Percentiles rank a stretch among this genome's conserved stretches.
These are phyloP conservation scores for Automeris io DNA, from an alignment of 2,888 invertebrate genomes.

Conservation along the genomic window DNA sequence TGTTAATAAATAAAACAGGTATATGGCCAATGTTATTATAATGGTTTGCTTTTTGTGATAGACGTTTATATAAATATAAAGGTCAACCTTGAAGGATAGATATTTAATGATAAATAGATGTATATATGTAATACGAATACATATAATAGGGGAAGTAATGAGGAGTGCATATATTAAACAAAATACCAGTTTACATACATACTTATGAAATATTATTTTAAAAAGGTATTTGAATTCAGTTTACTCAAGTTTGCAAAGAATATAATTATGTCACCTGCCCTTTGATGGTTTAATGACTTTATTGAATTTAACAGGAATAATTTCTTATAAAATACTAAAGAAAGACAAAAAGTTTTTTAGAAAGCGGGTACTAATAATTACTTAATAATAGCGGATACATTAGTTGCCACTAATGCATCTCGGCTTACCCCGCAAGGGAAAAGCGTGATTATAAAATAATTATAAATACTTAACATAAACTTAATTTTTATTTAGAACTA, in stretches of 20 bases:
- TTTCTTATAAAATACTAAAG: no score
- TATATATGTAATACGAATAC: slow-evolving; percentile 15
- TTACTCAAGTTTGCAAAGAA: slow-evolving; percentile 37
- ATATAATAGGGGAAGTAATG: slow-evolving; percentile 26
- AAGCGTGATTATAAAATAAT: no score
- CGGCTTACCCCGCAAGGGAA: no score
- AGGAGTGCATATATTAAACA: slow-evolving; percentile 48
- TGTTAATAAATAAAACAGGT: not conserved
- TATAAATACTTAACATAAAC: slow-evolving; percentile 2
- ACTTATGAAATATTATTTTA: not conserved
- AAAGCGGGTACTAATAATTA: no score
- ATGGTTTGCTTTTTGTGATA: slow-evolving; percentile 10
- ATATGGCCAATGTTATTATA: not conserved
- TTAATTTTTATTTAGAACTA: not conserved
- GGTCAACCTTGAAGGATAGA: slow-evolving; percentile 28
- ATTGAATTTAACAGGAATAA: no score
- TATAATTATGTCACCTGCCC: slow-evolving; percentile 45
- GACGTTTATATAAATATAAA: slow-evolving; percentile 15
- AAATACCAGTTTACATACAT: slow-evolving; percentile 9
- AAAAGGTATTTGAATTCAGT: slow-evolving; percentile 12
- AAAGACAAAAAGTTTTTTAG: no score
- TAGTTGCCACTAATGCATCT: no score
- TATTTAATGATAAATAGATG: slow-evolving; percentile 19
- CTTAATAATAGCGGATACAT: no score
- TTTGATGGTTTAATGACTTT: slow-evolving; percentile 23